phyloP scores from a whole-genome alignment of 2,113 vertebrate species.

The Pyrgilauda ruficollis region DNA sequence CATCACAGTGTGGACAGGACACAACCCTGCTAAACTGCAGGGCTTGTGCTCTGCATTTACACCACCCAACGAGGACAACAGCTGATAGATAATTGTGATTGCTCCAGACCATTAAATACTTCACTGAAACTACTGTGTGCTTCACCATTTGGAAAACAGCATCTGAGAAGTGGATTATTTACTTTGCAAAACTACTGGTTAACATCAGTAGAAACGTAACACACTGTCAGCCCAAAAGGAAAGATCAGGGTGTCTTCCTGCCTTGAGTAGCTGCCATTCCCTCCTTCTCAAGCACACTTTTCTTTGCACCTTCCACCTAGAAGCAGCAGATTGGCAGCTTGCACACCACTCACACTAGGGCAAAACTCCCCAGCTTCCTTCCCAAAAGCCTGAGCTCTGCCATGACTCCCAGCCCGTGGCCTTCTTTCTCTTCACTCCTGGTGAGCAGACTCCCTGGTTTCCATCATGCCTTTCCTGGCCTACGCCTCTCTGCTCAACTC shows the following conservation, averaged over 20 bases:
- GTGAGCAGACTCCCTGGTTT: neutral
- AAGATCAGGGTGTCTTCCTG: neutral
- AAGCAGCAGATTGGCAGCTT: neutral
- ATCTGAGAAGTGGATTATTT: neutral
- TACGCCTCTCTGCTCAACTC: neutral
- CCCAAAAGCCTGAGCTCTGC: neutral
- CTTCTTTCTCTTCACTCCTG: neutral
- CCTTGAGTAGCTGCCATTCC: neutral
- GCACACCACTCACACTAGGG: neutral
- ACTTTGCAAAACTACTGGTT: neutral
- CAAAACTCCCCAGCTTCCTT: neutral
- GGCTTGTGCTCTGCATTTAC: neutral
- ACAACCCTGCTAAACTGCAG: neutral
- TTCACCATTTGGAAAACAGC: neutral
- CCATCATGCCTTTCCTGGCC: neutral
- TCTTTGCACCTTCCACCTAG: neutral
- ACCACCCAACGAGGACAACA: neutral
- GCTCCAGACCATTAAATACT: neutral
- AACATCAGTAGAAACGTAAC: neutral
- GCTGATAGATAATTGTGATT: neutral
- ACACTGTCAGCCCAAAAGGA: neutral
- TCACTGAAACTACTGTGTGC: neutral
- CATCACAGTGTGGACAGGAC: neutral
- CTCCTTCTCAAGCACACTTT: neutral
- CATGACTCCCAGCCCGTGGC: accelerated